Base-by-base conservation (phyloP, 92 coral and sea anemone genomes). In the Palythoa heliodiscus region DNA sequence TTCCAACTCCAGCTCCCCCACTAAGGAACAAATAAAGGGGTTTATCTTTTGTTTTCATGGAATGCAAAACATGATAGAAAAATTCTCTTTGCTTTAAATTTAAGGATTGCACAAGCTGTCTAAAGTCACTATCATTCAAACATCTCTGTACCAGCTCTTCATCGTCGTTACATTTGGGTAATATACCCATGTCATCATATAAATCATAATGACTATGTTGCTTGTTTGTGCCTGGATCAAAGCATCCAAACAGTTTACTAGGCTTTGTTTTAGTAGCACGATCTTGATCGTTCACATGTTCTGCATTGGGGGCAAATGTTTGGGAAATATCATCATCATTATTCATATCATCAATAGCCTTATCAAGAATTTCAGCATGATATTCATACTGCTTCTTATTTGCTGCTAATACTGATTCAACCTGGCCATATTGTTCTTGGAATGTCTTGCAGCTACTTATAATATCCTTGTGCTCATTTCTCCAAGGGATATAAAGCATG, bases 1-100 rank as follows among this genome's bases (percentile, higher is more conserved):
- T 88, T 3, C 91, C 91, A 66, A 88, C 91, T 14, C 91, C 88
- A 76, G 91, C 91, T 47, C 91, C 88, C 22, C 91, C 88, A 54
- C 88, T 88, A 47, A 88, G 70, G 70, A 88, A 84, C 66, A 74
- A 53, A 55, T 77, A 73, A 55, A 88, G 53, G 22, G 86, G 86
- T 78, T 52, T 68, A 67, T 79, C 64, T 78, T 73, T 82, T 11
- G 84, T 87, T 8, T 87, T 87, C 4, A 86, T 61, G 24, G 85
- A 86, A 47, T 68, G 83, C 77, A 86, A 38, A n/a, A 78, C 86
- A 86, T 87, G 81, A 82, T 55, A 55, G 61, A 55, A 55, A 55
- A 55, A 55, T 55, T 55, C 61, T 55, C 61, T 55, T 55, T 55
- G 61, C 4, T 55, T 0, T 55, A 55, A 55, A 55, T 55, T 55